A percentile compares a stretch with the other conserved stretches of the same genome.
Conservation (phyloP, 2,888 invertebrate species). For the Cerceris ruficornis region DNA sequence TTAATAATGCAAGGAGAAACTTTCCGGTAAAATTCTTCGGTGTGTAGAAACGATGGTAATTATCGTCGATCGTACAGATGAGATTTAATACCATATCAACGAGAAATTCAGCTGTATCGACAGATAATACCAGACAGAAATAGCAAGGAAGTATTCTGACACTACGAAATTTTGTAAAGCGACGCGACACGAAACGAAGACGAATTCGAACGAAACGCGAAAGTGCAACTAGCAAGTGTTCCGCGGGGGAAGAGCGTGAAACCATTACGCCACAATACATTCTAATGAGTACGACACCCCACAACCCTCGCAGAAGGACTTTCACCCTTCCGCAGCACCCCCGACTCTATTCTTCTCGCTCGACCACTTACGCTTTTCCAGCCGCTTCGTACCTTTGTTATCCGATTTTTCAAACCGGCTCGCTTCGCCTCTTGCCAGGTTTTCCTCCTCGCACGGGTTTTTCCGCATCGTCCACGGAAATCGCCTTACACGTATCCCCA, state of each 20-base stretch:
- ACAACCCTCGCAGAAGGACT: conserved; percentile 35
- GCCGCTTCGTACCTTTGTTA: conserved; percentile 28
- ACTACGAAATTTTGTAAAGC: too few relatives aligned
- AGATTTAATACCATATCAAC: too few relatives aligned
- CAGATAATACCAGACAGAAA: too few relatives aligned
- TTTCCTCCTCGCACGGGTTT: neutral
- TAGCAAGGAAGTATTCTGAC: too few relatives aligned
- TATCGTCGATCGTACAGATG: too few relatives aligned
- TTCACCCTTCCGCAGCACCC: conserved; percentile 35
- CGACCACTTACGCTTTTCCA: conserved; percentile 24
- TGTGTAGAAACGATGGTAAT: too few relatives aligned
- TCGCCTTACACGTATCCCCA: too few relatives aligned
- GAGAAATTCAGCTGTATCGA: too few relatives aligned
- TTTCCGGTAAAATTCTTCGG: too few relatives aligned
- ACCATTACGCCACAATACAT: conserved; percentile 76
- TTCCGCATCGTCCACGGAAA: too few relatives aligned
- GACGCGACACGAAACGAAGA: conserved; percentile 3
- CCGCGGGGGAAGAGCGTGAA: conserved; percentile 68
- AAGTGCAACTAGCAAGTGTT: neutral
- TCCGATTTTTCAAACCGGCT: conserved; percentile 13
- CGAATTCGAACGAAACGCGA: conserved; percentile 31
- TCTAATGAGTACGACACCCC: conserved; percentile 76
- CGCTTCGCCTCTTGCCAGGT: conserved; percentile 6
- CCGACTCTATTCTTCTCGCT: conserved; percentile 30
- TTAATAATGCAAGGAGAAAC: too few relatives aligned